These are phyloP conservation scores for Coenonympha arcania DNA, from an alignment of 2,888 invertebrate species.

Conservation along the genomic window DNA sequence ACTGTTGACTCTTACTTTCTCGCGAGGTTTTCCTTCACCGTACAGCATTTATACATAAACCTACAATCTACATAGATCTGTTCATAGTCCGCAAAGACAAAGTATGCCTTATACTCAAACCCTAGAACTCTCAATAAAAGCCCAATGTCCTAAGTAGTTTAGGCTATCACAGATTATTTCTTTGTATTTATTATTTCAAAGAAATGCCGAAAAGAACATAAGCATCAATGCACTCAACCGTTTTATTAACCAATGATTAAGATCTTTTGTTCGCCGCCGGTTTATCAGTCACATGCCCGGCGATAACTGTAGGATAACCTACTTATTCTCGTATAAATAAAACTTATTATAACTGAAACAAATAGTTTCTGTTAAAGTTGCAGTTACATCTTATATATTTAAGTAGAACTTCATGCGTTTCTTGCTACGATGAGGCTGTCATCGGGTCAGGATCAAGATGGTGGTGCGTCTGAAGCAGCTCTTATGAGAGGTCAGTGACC, in stretches of 20 bases:
- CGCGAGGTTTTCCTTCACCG: no score
- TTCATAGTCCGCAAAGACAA: no score
- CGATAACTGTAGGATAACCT: slow-evolving; percentile 65
- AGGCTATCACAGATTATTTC: no score
- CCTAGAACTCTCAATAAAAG: no score
- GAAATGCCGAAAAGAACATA: neutral
- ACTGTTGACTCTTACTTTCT: no score
- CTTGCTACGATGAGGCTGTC: slow-evolving; percentile 47
- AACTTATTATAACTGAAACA: slow-evolving; percentile 40
- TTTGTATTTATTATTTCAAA: neutral
- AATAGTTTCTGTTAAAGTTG: slow-evolving; percentile 42
- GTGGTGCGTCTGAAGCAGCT: slow-evolving; percentile 51
- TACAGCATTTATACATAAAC: no score
- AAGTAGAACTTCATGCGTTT: slow-evolving; percentile 26
- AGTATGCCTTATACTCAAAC: no score
- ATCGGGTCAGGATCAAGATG: slow-evolving; percentile 63
- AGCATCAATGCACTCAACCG: slow-evolving; percentile 6
- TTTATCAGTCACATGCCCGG: slow-evolving; percentile 62
- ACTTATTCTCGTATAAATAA: slow-evolving; percentile 62
- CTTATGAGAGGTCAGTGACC: slow-evolving; percentile 33
- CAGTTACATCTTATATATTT: no score
- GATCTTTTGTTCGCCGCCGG: slow-evolving; percentile 40
- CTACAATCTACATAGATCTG: no score
- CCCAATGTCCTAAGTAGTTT: no score
- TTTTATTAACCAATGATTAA: slow-evolving; percentile 23